phyloP scores from a whole-genome alignment of 2,113 vertebrate genomes.

The Megaceryle torquata region DNA sequence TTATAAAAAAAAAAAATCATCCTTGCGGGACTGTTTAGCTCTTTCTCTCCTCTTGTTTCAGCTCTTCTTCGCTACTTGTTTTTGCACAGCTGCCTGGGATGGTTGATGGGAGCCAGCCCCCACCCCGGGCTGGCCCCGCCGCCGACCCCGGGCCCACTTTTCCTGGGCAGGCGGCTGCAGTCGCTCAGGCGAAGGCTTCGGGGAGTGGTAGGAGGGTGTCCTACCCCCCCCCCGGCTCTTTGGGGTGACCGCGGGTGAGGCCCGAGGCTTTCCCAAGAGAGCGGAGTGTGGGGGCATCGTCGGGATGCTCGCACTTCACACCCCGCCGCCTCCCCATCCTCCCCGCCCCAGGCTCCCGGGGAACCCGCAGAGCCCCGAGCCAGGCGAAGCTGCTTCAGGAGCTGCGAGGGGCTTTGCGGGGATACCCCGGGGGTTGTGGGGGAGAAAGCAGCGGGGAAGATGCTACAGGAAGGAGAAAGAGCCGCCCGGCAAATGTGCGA shows the following conservation, averaged over 20 bases:
- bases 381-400: not conserved
- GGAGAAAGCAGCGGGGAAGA: slow-evolving; percentile 26
- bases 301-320: not conserved
- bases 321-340: not conserved
- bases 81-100: not conserved
- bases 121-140: too few relatives aligned
- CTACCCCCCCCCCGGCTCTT: not conserved
- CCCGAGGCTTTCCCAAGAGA: not conserved
- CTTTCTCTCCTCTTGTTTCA: not conserved
- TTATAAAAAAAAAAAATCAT: not conserved
- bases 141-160: not conserved
- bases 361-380: not conserved
- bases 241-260: not conserved
- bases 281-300: too few relatives aligned
- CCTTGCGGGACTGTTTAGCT: not conserved
- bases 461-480: not conserved
- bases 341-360: not conserved
- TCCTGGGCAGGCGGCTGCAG: not conserved
- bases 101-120: not conserved
- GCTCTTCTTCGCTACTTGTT: not conserved
- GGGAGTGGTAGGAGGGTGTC: not conserved
- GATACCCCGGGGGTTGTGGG: not conserved
- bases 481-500: too few relatives aligned
- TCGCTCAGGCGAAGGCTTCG: not conserved
- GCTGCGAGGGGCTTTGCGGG: not conserved